Base-by-base conservation (phyloP, 2,888 invertebrate genomes). In the Drosophila austrosaltans region DNA sequence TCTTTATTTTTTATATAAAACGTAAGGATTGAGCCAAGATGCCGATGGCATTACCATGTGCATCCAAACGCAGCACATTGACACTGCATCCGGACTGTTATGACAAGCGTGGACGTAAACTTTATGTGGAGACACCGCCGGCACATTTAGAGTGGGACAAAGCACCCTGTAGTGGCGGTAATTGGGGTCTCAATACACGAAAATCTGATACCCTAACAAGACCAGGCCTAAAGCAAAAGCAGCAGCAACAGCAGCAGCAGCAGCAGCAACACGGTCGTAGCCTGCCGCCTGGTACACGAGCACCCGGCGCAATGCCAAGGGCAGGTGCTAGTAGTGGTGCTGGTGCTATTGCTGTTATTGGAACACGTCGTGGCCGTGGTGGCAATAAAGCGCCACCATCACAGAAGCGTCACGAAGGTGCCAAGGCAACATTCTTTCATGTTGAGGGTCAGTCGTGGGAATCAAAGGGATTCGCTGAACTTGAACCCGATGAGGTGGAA, bases 381-480 rank as follows among this genome's bases (percentile, higher is more conserved):
- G 64, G 10, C 42, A 39, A n/a, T 32, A 70, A 54, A 22, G 16
- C 65, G 54, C 5, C 53, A 42, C 3, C 42, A 7, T 7, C 16
- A 10, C 42, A 66, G 5, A 56, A 64, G 3, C 69, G 70, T 5
- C 63, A 53, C 20, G 77, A 12, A 4, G 72, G 75, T 12, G 79
- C 79, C 39, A 81, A 86, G 30, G 81, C 87, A 2, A 88, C 84
- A 3, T 84, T 78, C 20, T 85, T 85, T 16, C 79, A 77, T 67
- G 66, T 78, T 12, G 60, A 77, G 10, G 89, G 85, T 1, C 79
- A 66, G 42, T 76, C 89, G 0, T 88, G 89, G 87, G 73, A 83
- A 7, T 79, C 89, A 2, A 73, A 71, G 36, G 89, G 89, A 0
- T 87, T 58, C n/a, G 87, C 81, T 1, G 57, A 72, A n/a, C 58